These are phyloP conservation scores for Ormyrus rosae DNA, from an alignment of 2,888 invertebrate genomes.

Conservation along the genomic window DNA sequence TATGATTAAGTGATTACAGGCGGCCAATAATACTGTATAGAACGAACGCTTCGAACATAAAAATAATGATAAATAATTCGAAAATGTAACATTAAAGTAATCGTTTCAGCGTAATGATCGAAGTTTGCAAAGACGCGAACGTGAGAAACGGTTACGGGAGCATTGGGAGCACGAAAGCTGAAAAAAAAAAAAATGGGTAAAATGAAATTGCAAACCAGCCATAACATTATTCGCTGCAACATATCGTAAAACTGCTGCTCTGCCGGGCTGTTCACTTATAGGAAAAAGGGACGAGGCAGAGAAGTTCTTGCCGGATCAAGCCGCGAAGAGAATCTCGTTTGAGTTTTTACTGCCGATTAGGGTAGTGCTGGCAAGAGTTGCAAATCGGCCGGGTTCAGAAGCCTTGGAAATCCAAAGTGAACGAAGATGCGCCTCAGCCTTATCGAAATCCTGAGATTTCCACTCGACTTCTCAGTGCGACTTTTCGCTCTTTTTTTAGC, in stretches of 20 bases:
- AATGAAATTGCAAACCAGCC: slow-evolving; percentile 20
- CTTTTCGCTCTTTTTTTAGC: not conserved
- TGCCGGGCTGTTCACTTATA: not conserved
- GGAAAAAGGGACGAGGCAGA: not conserved
- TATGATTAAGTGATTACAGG: too few relatives aligned
- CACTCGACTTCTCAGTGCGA: slow-evolving; percentile 28
- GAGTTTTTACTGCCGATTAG: slow-evolving; percentile 49
- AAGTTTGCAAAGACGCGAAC: too few relatives aligned
- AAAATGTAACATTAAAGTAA: too few relatives aligned
- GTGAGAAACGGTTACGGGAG: too few relatives aligned
- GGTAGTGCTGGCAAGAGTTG: slow-evolving; percentile 31
- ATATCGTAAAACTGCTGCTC: slow-evolving; percentile 49
- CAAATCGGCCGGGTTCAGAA: slow-evolving; percentile 39
- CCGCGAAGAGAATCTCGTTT: slow-evolving; percentile 37
- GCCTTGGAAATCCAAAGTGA: slow-evolving; percentile 23
- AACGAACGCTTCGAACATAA: too few relatives aligned
- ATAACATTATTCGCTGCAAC: slow-evolving; percentile 25
- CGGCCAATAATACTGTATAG: too few relatives aligned
- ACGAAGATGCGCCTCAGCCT: slow-evolving; percentile 17
- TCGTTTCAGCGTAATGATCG: too few relatives aligned
- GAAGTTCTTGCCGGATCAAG: slow-evolving; percentile 17
- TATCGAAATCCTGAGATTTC: slow-evolving; percentile 52
- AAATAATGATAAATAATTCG: too few relatives aligned
- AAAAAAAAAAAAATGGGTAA: too few relatives aligned
- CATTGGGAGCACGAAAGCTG: too few relatives aligned